Conservation (phyloP, 2,888 invertebrate genomes). For the Lagria hirta region DNA sequence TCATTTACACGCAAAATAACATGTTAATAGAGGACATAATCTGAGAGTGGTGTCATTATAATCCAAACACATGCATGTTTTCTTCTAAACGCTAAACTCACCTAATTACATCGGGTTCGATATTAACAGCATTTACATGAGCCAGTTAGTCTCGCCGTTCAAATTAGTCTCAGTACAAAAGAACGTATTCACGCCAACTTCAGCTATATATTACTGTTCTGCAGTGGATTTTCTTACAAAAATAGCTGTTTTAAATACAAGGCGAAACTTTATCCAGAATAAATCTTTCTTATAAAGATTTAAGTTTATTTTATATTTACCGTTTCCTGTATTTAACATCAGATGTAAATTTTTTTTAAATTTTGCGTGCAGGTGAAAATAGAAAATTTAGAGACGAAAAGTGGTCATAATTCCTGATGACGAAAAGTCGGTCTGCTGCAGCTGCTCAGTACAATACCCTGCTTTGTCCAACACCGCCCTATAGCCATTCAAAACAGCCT, state of each 20-base stretch:
- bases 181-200: constrained; percentile 32
- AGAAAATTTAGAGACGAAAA: constrained; percentile 19
- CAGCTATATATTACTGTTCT: constrained; percentile 30
- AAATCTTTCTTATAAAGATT: no score
- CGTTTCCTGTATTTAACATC: no score
- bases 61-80: constrained; percentile 26
- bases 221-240: constrained; percentile 18
- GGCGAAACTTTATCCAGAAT: no score
- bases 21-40: constrained; percentile 7
- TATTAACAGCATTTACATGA: constrained; percentile 36
- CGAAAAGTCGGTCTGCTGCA: constrained; percentile 45
- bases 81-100: constrained; percentile 31
- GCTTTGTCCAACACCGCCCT: constrained; percentile 52
- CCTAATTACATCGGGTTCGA: constrained; percentile 33
- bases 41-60: constrained; percentile 7
- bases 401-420: constrained; percentile 37
- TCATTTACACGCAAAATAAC: constrained; percentile 12
- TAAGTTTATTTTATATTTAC: no score
- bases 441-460: constrained; percentile 50
- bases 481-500: constrained; percentile 52
- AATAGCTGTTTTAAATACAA: no score
- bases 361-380: neutral
- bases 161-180: constrained; percentile 28
- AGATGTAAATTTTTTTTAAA: no score
- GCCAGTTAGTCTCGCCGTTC: constrained; percentile 19